Evolutionary conservation across 2,113 vertebrate genomes (phyloP).

Genomic region (Poecilia latipinna): DNA sequence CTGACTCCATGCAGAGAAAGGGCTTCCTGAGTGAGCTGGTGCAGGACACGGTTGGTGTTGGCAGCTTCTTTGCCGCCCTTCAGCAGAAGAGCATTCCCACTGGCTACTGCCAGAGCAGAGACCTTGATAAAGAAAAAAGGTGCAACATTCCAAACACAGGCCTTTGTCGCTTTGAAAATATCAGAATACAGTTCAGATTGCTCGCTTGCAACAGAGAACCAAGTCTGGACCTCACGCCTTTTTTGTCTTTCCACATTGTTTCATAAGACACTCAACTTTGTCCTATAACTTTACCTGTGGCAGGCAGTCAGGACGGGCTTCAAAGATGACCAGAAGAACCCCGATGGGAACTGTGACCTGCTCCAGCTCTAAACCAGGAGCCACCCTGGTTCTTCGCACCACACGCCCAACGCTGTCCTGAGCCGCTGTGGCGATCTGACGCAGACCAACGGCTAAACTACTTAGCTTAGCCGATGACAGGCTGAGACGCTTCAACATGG

Average conservation of each 20-base stretch:
- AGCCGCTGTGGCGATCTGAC: slow-evolving; percentile 89
- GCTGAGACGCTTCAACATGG: slow-evolving; percentile 89
- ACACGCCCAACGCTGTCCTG: slow-evolving; percentile 90
- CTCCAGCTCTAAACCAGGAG: slow-evolving; percentile 91
- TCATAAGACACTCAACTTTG: neutral
- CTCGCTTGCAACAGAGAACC: neutral
- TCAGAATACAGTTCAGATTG: neutral
- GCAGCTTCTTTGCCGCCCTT: slow-evolving; percentile 94
- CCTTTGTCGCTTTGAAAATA: neutral
- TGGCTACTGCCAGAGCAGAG: slow-evolving; percentile 92
- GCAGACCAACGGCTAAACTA: slow-evolving; percentile 90
- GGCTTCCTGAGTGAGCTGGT: slow-evolving; percentile 90
- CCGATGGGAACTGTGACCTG: slow-evolving; percentile 97
- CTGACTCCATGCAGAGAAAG: slow-evolving; percentile 87
- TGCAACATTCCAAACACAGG: neutral
- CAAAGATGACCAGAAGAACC: slow-evolving; percentile 94
- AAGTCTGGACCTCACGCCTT: neutral
- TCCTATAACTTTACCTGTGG: slow-evolving; percentile 85
- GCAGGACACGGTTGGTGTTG: slow-evolving; percentile 90
- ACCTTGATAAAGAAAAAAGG: slow-evolving; percentile 78
- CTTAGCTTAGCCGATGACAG: slow-evolving; percentile 90
- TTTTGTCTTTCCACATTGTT: neutral
- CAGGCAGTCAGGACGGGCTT: slow-evolving; percentile 96
- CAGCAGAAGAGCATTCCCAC: slow-evolving; percentile 92
- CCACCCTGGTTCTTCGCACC: slow-evolving; percentile 88